A percentile compares a stretch with the other conserved stretches of the same genome.
Evolutionary conservation across 1,140 invertebrate genomes (phyloP).

Genomic region (Metopolophium dirhodum): DNA sequence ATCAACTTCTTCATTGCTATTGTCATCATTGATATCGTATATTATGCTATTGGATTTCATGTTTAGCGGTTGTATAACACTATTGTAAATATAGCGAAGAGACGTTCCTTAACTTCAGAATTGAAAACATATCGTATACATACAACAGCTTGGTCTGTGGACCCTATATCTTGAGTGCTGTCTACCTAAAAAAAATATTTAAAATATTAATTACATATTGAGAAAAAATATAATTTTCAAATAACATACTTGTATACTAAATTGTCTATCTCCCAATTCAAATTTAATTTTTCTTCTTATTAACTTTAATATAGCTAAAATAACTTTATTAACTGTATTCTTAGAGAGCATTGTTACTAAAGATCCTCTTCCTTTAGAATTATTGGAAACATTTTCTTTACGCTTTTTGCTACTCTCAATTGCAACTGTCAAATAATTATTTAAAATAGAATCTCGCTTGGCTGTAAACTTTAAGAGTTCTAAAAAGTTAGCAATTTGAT

Average conservation of each 20-base stretch:
- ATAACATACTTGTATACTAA: conserved; percentile 9
- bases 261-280: not conserved
- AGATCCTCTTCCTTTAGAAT: not conserved
- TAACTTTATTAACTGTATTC: not conserved
- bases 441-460: no score
- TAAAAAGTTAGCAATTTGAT: no score
- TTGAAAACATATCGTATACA: no score
- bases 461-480: no score
- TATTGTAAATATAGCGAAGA: no score
- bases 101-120: no score
- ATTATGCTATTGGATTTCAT: no score
- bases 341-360: not conserved
- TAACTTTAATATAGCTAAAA: not conserved
- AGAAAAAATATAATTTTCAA: not conserved
- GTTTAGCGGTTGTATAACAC: no score
- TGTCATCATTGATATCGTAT: no score
- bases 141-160: not conserved
- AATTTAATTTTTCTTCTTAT: not conserved
- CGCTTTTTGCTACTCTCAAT: conserved; percentile 7
- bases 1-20: no score
- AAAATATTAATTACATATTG: not conserved
- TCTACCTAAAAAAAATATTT: not conserved
- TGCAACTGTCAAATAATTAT: not conserved
- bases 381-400: not conserved
- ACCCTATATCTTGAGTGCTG: not conserved